Percentiles rank a stretch among this genome's conserved stretches.
Evolutionary conservation across 1,140 invertebrate species (phyloP).

Genomic region (Pseudobourletiella spinata): DNA sequence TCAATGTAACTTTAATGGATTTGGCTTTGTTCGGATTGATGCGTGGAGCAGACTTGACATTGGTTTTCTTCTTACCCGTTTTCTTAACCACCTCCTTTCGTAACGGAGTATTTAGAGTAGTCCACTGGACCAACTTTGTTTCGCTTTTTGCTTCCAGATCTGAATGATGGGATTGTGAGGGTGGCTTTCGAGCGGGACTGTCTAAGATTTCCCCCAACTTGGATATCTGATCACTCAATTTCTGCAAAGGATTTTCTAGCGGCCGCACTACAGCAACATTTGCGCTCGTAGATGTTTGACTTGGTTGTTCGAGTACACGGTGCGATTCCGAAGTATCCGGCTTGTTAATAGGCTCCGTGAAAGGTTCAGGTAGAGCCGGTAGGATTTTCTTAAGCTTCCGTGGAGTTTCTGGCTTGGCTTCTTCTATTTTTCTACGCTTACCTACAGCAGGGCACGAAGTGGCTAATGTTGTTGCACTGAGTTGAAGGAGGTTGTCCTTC

Average conservation of each 20-base stretch:
- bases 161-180: no score
- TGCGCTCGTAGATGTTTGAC: background rate
- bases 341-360: background rate
- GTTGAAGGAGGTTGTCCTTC: no score
- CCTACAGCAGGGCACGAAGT: no score
- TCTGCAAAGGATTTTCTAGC: constrained; percentile 29
- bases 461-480: no score
- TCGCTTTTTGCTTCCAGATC: no score
- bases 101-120: no score
- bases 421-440: no score
- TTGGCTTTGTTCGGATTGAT: background rate
- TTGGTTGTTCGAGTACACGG: background rate
- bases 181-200: no score
- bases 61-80: background rate
- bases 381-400: background rate
- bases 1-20: constrained; percentile 15
- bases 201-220: constrained; percentile 19
- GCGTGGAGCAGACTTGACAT: background rate
- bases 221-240: constrained; percentile 27
- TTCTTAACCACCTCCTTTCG: no score
- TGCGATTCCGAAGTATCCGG: background rate
- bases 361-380: constrained; percentile 11
- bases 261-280: constrained; percentile 31
- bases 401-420: no score
- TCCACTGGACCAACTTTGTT: no score